A percentile compares a stretch with the other conserved stretches of the same genome.
Conservation (phyloP, 2,888 invertebrate species). For the Ophioninae sp. region DNA sequence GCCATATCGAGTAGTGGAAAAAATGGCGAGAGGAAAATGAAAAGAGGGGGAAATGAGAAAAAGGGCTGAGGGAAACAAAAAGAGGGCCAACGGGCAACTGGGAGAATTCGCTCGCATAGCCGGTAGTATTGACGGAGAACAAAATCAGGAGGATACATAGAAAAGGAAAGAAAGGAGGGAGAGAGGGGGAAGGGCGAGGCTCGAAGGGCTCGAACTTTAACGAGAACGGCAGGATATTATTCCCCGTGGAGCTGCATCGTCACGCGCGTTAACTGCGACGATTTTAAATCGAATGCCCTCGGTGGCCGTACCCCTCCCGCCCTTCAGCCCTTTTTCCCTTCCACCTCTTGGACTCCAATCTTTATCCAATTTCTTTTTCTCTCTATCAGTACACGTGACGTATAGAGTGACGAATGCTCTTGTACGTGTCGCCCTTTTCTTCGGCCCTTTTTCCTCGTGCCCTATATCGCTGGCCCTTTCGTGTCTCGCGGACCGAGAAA, state of each 20-base stretch:
- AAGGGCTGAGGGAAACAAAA: slow-evolving; percentile 29
- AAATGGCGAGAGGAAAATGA: slow-evolving; percentile 6
- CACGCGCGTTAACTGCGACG: slow-evolving; percentile 63
- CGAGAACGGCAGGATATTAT: slow-evolving; percentile 60
- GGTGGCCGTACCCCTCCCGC: slow-evolving; percentile 29
- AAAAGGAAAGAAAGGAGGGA: slow-evolving; percentile 4
- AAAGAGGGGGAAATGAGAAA: neutral
- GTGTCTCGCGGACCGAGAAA: slow-evolving; percentile 20
- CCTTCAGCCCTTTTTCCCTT: slow-evolving; percentile 10
- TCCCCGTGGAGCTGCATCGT: slow-evolving; percentile 62
- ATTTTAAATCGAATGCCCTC: slow-evolving; percentile 61
- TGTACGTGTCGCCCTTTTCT: neutral
- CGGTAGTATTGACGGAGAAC: slow-evolving; percentile 18
- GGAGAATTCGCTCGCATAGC: slow-evolving; percentile 9
- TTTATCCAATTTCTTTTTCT: slow-evolving; percentile 18
- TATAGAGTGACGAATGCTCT: too few relatives aligned
- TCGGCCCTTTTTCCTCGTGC: neutral
- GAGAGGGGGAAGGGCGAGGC: slow-evolving; percentile 32
- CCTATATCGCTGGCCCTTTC: slow-evolving; percentile 50
- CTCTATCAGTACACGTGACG: neutral
- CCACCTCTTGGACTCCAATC: neutral
- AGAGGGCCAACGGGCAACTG: neutral
- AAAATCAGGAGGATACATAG: neutral
- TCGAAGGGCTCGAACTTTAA: too few relatives aligned
- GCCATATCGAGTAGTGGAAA: too few relatives aligned